Evolutionary conservation across 2,113 vertebrate species (phyloP).

Genomic region (Fregetta grallaria): DNA sequence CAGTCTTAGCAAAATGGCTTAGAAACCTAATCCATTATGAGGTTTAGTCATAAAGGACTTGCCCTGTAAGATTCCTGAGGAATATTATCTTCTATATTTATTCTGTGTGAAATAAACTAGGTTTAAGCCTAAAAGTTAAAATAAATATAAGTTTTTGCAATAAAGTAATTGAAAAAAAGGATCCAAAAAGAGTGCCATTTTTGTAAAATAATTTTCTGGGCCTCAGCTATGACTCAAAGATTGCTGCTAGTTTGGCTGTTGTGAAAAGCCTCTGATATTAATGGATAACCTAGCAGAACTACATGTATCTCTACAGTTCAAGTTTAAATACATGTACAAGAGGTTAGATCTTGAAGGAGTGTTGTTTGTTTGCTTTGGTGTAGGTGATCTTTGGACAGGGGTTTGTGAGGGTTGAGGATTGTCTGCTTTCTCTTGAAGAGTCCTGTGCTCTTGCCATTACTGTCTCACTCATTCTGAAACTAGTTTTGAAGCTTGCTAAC

Average conservation of each 20-base stretch:
- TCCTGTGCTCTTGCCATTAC: not conserved
- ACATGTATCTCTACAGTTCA: not conserved
- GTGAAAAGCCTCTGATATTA: not conserved
- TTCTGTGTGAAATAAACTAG: not conserved
- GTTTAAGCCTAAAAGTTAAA: not conserved
- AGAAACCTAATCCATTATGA: not conserved
- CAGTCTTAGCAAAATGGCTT: not conserved
- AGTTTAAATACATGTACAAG: not conserved
- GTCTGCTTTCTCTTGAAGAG: not conserved
- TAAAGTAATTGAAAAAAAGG: not conserved
- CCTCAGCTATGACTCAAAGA: not conserved
- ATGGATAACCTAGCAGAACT: not conserved
- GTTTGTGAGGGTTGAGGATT: not conserved
- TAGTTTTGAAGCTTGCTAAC: not conserved
- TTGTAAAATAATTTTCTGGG: not conserved
- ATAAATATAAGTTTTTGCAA: not conserved
- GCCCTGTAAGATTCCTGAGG: not conserved
- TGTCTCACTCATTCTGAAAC: not conserved
- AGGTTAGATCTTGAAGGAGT: not conserved
- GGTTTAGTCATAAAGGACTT: not conserved
- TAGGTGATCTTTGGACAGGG: not conserved
- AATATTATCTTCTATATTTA: not conserved
- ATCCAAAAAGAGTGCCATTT: not conserved
- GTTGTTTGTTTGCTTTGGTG: not conserved
- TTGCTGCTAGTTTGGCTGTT: not conserved